Evolutionary conservation across 2,888 invertebrate species (phyloP).

Genomic region (Willowsia nigromaculata): DNA sequence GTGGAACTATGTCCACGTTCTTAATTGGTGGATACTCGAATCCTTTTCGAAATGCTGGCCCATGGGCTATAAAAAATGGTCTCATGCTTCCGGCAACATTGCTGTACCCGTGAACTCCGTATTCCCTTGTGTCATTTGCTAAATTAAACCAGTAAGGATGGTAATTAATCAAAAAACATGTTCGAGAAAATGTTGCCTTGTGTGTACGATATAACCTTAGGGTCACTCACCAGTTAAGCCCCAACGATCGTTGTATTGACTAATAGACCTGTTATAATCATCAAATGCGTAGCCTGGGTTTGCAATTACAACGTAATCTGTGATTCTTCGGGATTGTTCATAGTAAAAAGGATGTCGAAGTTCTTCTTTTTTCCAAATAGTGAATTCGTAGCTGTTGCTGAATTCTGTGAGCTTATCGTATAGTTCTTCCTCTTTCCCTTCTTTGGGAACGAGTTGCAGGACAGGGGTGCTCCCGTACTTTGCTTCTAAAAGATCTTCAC

Average conservation of each 20-base stretch:
- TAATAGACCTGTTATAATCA: conserved; percentile 80
- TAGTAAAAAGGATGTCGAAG: conserved; percentile 84
- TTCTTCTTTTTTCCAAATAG: conserved; percentile 84
- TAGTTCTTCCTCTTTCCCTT: conserved; percentile 82
- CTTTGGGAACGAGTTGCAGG: conserved; percentile 84
- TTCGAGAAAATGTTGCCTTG: neutral
- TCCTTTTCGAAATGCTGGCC: conserved; percentile 83
- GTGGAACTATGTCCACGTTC: conserved; percentile 85
- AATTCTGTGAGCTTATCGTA: conserved; percentile 81
- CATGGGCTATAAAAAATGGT: conserved; percentile 86
- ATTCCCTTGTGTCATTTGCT: conserved; percentile 82
- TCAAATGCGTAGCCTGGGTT: conserved; percentile 85
- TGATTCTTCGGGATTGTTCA: conserved; percentile 84
- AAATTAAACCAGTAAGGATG: conserved; percentile 35
- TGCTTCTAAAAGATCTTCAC: conserved; percentile 81
- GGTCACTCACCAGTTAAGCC: conserved; percentile 81
- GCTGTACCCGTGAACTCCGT: conserved; percentile 86
- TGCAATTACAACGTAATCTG: conserved; percentile 84
- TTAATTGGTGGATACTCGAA: conserved; percentile 81
- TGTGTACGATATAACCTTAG: neutral
- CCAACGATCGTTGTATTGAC: conserved; percentile 81
- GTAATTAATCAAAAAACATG: neutral
- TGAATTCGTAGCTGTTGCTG: conserved; percentile 81
- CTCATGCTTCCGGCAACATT: conserved; percentile 84
- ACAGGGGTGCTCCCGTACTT: conserved; percentile 83